Conservation (phyloP, 1,140 invertebrate species). For the Argopecten irradians region DNA sequence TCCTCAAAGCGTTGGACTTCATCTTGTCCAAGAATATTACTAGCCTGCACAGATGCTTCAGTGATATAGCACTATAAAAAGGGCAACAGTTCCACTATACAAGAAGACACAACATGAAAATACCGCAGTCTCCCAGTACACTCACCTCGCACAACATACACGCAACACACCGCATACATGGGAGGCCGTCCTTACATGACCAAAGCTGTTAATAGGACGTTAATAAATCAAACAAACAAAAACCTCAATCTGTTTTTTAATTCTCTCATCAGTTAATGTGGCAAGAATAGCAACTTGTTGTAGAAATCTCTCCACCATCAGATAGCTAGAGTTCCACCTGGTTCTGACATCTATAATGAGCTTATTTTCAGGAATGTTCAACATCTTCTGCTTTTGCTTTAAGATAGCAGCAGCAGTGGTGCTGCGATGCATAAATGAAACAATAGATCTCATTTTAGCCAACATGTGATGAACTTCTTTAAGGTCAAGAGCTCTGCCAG, state of each 20-base stretch:
- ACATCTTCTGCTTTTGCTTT: slow-evolving; percentile 40
- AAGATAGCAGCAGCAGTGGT: no score
- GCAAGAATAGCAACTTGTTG: slow-evolving; percentile 47
- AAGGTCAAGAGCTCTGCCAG: slow-evolving; percentile 34
- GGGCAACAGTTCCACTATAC: no score
- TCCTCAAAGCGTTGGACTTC: slow-evolving; percentile 32
- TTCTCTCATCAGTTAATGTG: background rate
- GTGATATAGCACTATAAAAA: no score
- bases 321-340: slow-evolving; percentile 60
- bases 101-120: no score
- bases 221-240: no score
- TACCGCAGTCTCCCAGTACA: no score
- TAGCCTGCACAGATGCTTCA: background rate
- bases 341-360: slow-evolving; percentile 56
- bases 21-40: slow-evolving; percentile 32
- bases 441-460: slow-evolving; percentile 34
- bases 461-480: slow-evolving; percentile 29
- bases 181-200: no score
- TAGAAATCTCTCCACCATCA: slow-evolving; percentile 54
- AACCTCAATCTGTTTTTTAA: no score
- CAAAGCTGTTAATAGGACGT: no score
- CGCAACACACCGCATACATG: no score
- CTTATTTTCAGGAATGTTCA: slow-evolving; percentile 45
- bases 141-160: no score
- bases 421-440: slow-evolving; percentile 46